phyloP scores from a whole-genome alignment of 2,113 vertebrate genomes.

The Dendrocopos noguchii region DNA sequence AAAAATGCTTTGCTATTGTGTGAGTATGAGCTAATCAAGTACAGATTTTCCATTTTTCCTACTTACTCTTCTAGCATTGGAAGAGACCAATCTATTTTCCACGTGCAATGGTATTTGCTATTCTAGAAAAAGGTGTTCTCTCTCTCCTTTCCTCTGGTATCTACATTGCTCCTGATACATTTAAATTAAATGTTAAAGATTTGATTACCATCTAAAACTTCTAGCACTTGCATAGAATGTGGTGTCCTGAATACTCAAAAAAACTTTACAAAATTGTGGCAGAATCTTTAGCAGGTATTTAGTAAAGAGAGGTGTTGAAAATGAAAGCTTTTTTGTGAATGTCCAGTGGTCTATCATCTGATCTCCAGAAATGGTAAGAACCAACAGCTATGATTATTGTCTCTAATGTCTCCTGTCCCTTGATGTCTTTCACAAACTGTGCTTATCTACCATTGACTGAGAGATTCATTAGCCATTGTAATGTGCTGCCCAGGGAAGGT shows the following conservation, averaged over 20 bases:
- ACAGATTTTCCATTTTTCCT: not conserved
- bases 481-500: too few relatives aligned
- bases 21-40: not conserved
- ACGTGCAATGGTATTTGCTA: not conserved
- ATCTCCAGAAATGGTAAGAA: not conserved
- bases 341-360: not conserved
- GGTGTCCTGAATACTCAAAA: not conserved
- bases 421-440: not conserved
- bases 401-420: not conserved
- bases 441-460: not conserved
- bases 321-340: not conserved
- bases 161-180: not conserved
- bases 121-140: not conserved
- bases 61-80: not conserved
- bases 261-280: not conserved
- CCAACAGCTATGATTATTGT: not conserved
- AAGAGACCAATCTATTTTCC: not conserved
- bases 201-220: not conserved
- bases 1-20: not conserved
- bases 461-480: too few relatives aligned
- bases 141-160: not conserved
- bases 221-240: fast-evolving
- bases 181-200: not conserved
- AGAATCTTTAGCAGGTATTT: not conserved
- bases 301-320: not conserved